Evolutionary conservation across 2,888 invertebrate genomes (phyloP), one percentile per base, ranked within the genome.

Genomic region (Pharmacophagus antenor): DNA sequence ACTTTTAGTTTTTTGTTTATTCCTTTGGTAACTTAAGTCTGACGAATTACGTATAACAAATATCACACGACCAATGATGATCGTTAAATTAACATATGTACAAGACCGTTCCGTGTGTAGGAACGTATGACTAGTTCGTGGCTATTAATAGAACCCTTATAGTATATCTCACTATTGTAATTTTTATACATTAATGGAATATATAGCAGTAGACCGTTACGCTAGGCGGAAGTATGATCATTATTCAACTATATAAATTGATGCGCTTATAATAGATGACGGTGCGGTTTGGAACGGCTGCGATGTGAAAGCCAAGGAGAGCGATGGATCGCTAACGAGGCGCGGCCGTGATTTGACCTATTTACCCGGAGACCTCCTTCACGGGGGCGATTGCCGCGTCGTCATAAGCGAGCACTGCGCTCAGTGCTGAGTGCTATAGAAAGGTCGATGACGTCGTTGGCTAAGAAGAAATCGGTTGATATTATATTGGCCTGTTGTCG

Each of bases 391-490:
- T 65, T 63, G 42, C 69, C 71, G 62, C 70, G 77, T 77, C 76
- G 88, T 90, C 88, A 90, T 88, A 88, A 90, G 46, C 80, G 73
- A 17, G 74, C 72, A 3, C 80, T 84, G 44, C 90, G 84, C 62
- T 88, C 88, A 5, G 77, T 68, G 71, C 85, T 92, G 4, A 91
- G 78, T 60, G 90, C 86, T 69, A 94, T 93, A 1, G 94, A 93
- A 46, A 93, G 80, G 71, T 95, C 94, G 48, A 95, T 89, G 27
- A 95, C 88, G 74, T 95, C 95, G 48, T 94, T 95, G 18, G 92
- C 93, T 63, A 94, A 87, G 72, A 95, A 94, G 77, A 93, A 95
- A 79, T 95, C 95, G 6, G 94, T 92, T 0, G 95, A 93, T 2
- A 95, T 92, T 23, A 95, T 93, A 77, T 95, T 95, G 10, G 94